Evolutionary conservation across 2,888 invertebrate genomes (phyloP).

Genomic region (Ichneumoninae sp.): DNA sequence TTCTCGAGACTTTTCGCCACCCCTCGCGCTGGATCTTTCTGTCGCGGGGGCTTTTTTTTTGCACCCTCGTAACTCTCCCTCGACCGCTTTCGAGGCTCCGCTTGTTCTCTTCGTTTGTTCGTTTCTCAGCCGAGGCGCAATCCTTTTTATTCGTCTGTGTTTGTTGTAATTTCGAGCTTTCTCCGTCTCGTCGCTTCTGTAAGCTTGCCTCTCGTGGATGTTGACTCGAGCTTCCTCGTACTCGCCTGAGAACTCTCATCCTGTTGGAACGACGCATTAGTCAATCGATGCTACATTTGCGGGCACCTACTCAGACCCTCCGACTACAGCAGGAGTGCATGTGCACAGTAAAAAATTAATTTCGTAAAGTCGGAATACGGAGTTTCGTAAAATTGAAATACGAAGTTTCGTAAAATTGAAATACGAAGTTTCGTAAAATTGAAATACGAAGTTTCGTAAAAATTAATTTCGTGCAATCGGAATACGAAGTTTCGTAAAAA

Average conservation of each 20-base stretch:
- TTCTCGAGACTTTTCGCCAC: conserved; percentile 15
- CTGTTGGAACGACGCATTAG: background rate
- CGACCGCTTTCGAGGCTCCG: conserved; percentile 11
- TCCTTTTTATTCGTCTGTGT: background rate
- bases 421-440: too few species aligned
- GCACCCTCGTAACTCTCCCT: conserved; percentile 27
- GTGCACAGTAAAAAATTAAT: too few species aligned
- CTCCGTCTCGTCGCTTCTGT: conserved; percentile 15
- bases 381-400: too few species aligned
- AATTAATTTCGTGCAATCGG: too few species aligned
- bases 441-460: too few species aligned
- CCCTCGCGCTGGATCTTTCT: background rate
- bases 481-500: too few species aligned
- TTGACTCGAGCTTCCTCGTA: background rate
- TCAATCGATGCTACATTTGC: background rate
- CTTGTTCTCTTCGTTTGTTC: conserved; percentile 5
- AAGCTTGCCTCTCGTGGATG: background rate
- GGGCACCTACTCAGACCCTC: too few species aligned
- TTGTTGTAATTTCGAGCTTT: conserved; percentile 14
- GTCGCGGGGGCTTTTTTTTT: background rate
- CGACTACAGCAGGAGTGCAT: too few species aligned
- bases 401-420: too few species aligned
- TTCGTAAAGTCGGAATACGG: too few species aligned
- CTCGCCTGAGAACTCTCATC: background rate
- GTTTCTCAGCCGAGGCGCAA: conserved; percentile 33